phyloP scores from a whole-genome alignment of 2,113 vertebrate species.

The Podarcis muralis region DNA sequence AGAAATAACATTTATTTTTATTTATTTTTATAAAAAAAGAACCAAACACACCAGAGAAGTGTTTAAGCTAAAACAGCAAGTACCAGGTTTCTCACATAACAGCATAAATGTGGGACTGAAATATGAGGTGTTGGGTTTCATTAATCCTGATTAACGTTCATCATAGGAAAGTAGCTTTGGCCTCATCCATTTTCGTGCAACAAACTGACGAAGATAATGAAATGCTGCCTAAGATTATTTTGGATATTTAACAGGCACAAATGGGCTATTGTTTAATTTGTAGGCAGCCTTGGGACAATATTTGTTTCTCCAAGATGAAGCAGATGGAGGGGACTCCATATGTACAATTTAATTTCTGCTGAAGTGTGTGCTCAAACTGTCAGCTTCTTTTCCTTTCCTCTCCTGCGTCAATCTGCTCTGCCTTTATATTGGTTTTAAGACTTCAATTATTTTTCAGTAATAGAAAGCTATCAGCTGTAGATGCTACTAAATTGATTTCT shows the following conservation, averaged over 20 bases:
- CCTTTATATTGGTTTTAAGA: constrained; percentile 35
- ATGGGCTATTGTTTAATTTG: constrained; percentile 15
- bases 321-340: constrained; percentile 1
- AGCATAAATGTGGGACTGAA: neutral
- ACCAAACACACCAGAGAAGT: no score
- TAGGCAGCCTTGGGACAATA: constrained; percentile 5
- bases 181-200: neutral
- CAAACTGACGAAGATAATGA: neutral
- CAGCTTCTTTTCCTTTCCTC: neutral
- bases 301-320: neutral
- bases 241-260: neutral
- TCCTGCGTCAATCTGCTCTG: neutral
- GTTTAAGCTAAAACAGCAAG: no score
- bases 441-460: neutral
- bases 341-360: constrained; percentile 23
- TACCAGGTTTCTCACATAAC: no score
- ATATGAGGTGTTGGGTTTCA: neutral
- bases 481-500: neutral
- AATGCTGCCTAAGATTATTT: neutral
- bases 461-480: constrained; percentile 6
- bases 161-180: neutral
- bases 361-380: neutral
- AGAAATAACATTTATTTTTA: neutral
- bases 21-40: neutral
- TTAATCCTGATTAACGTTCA: neutral